Evolutionary conservation across 1,140 invertebrate species (phyloP), one percentile per base, ranked within the genome.

Genomic region (Nasonia longicornis): DNA sequence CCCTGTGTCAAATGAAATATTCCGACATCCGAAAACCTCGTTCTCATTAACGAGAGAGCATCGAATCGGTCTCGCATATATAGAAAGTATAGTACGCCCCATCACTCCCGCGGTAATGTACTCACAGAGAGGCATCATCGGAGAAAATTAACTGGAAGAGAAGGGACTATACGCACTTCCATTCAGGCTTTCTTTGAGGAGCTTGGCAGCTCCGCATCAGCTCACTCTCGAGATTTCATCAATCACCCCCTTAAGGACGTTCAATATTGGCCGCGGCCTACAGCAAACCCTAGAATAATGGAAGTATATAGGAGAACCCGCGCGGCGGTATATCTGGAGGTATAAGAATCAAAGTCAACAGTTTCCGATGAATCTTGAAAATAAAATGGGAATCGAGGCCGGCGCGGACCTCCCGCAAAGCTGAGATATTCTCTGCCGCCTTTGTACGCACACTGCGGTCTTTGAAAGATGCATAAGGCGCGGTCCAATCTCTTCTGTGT

Each of bases 211-310:
- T 10, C 10, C 20, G 8, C 35, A 42, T 42, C 70, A 11, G 35
- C 20, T 26, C 26, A 26, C 26, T 71, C 35, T 42, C 35, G 35
- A 42, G 70, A 71, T 71, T 71, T 71, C 70, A 71, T 71, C 35
- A 35, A 42, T 71, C 70, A 42, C 0, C 66, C 66, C 38, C 70
- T 67, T 71, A 71, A 71, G 29, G 70, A 69, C 66, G 66, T 20
- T 12, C 26, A 8, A 29, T 31, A 69, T 35, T n/a, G 26, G 26
- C 1, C 26, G 3, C 2, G 22, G n/a, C 16, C 1, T 3, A 26
- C 26, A 35, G 3, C 26, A 11, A 11, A 2, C 20, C 11, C 12
- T 70, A 14, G 12, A 69, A 35, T 35, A 71, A 71, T 71, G 31
- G 35, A 38, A 35, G 38, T 35, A 35, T 35, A 35, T 6, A 35